Conservation (phyloP, 2,113 vertebrate species). For the Microcebus murinus region DNA sequence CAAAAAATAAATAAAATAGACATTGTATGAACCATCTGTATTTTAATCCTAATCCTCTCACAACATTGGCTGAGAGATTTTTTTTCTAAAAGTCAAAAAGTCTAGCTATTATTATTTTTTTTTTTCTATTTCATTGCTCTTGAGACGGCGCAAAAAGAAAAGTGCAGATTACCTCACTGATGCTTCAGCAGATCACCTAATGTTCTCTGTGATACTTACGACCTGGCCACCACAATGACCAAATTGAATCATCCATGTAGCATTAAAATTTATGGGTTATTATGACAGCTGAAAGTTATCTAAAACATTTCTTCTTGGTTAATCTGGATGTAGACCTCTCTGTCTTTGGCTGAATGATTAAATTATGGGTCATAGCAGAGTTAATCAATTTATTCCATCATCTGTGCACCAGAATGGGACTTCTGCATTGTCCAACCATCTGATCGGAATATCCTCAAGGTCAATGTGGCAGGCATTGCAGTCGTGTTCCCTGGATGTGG, state of each 20-base stretch:
- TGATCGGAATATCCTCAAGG: not conserved
- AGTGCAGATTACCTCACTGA: not conserved
- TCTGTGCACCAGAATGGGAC: not conserved
- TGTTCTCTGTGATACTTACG: not conserved
- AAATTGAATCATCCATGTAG: not conserved
- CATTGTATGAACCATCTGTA: not conserved
- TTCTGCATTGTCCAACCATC: not conserved
- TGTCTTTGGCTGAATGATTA: not conserved
- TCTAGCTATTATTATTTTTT: not conserved
- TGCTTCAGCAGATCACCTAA: not conserved
- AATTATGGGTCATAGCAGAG: not conserved
- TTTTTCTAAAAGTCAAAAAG: not conserved
- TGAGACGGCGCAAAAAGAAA: not conserved
- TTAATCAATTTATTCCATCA: not conserved
- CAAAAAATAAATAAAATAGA: not conserved
- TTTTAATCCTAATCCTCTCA: constrained; percentile 17
- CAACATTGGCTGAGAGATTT: not conserved
- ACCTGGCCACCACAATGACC: not conserved
- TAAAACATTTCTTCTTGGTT: constrained; percentile 20
- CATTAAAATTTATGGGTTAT: not conserved
- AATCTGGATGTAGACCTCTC: not conserved
- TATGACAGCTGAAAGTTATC: not conserved
- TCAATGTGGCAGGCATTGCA: not conserved
- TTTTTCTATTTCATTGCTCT: not conserved
- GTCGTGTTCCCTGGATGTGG: not conserved